Conservation (phyloP, 2,797 vertebrate species). For the Crypturellus tataupa region DNA sequence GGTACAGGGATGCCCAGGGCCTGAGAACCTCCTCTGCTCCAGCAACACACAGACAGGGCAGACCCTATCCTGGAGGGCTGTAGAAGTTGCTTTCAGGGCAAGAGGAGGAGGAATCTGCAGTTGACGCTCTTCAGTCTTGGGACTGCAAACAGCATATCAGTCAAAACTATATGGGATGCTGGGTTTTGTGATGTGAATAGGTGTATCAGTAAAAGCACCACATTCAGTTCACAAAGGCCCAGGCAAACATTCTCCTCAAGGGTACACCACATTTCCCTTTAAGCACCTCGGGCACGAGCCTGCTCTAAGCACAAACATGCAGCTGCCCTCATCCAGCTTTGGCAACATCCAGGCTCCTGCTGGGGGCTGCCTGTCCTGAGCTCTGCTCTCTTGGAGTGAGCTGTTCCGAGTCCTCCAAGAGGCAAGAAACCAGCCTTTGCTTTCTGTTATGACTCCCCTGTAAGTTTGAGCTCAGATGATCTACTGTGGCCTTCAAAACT, state of each 20-base stretch:
- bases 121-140: neutral
- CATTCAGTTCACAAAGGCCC: neutral
- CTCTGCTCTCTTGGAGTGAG: neutral
- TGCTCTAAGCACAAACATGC: neutral
- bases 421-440: neutral
- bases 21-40: neutral
- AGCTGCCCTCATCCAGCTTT: neutral
- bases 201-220: neutral
- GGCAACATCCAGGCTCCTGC: neutral
- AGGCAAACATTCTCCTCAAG: neutral
- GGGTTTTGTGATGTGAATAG: neutral
- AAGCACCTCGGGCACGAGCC: neutral
- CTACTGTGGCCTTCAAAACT: neutral
- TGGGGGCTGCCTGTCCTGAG: neutral
- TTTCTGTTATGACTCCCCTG: neutral
- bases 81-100: neutral
- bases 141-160: neutral
- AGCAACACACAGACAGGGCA: neutral
- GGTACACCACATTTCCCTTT: neutral
- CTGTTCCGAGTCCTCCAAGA: rapidly evolving
- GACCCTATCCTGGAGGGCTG: neutral
- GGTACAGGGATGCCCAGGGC: neutral
- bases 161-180: neutral
- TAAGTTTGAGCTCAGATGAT: neutral
- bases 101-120: neutral